These are phyloP conservation scores for Lonchura striata DNA, from an alignment of 2,113 vertebrate genomes.

Conservation along the genomic window DNA sequence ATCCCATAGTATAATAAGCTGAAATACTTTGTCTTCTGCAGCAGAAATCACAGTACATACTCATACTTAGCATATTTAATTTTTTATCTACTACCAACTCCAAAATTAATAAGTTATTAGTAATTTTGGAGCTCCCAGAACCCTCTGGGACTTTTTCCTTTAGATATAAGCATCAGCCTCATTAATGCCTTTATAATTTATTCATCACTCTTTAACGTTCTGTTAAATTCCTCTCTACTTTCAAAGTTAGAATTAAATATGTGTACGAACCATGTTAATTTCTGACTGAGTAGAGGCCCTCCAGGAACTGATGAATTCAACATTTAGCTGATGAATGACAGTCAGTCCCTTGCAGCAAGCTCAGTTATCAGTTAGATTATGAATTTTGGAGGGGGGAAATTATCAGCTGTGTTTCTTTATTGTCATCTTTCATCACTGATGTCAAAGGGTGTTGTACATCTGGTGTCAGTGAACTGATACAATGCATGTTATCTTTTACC, in stretches of 20 bases:
- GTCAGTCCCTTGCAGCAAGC: background rate
- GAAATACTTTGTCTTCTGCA: background rate
- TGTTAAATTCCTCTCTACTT: slow-evolving; percentile 34
- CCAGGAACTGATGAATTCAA: background rate
- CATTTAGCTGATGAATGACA: background rate
- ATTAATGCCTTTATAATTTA: slow-evolving; percentile 54
- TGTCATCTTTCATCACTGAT: background rate
- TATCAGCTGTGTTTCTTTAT: background rate
- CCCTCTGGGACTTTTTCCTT: slow-evolving; percentile 34
- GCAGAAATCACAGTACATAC: background rate
- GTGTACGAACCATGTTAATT: slow-evolving; percentile 8
- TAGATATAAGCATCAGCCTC: slow-evolving; percentile 9
- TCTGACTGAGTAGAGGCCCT: slow-evolving; percentile 12
- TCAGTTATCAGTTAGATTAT: background rate
- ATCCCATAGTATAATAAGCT: background rate
- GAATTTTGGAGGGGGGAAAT: background rate
- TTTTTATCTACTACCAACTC: slow-evolving; percentile 45
- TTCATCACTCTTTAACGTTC: slow-evolving; percentile 53
- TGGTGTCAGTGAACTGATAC: background rate
- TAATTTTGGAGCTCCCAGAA: background rate
- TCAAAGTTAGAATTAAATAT: slow-evolving; percentile 34
- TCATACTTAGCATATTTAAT: slow-evolving; percentile 20
- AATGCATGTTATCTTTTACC: background rate
- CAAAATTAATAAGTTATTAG: slow-evolving; percentile 56
- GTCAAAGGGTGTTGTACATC: background rate